These are phyloP conservation scores for Mormyrus iriodes DNA, from an alignment of 2,113 vertebrate species.

Conservation along the genomic window DNA sequence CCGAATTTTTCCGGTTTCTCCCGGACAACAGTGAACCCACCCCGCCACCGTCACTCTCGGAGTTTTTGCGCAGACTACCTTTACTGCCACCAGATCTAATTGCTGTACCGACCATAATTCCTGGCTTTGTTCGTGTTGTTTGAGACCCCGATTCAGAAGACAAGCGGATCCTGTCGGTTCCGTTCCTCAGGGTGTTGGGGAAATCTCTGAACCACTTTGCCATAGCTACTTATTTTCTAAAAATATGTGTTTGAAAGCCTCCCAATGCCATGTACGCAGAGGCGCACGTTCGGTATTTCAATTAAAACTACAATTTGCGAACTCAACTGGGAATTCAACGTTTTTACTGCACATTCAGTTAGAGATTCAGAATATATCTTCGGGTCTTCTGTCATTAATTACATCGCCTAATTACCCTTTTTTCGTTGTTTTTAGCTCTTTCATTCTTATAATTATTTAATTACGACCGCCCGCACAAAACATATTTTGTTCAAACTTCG, in stretches of 20 bases:
- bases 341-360: not conserved
- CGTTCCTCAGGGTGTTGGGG: slow-evolving; percentile 80
- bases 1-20: slow-evolving; percentile 82
- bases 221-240: slow-evolving; percentile 54
- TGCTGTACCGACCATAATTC: slow-evolving; percentile 52
- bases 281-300: slow-evolving; percentile 11
- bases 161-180: slow-evolving; percentile 68
- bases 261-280: slow-evolving; percentile 30
- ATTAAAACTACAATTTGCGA: not conserved
- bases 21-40: slow-evolving; percentile 56
- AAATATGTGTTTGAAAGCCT: not conserved
- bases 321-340: not conserved
- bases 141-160: slow-evolving; percentile 66
- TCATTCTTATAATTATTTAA: not conserved
- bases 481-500: slow-evolving; percentile 31
- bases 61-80: slow-evolving; percentile 65
- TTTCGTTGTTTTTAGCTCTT: not conserved
- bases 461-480: not conserved
- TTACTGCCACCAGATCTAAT: slow-evolving; percentile 41
- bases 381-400: not conserved
- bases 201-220: slow-evolving; percentile 94
- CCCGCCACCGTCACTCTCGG: slow-evolving; percentile 32
- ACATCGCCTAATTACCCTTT: not conserved
- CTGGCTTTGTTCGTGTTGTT: slow-evolving; percentile 56
- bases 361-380: not conserved